These are phyloP conservation scores for Cerceris ruficornis DNA, from an alignment of 2,888 invertebrate species.

Conservation along the genomic window DNA sequence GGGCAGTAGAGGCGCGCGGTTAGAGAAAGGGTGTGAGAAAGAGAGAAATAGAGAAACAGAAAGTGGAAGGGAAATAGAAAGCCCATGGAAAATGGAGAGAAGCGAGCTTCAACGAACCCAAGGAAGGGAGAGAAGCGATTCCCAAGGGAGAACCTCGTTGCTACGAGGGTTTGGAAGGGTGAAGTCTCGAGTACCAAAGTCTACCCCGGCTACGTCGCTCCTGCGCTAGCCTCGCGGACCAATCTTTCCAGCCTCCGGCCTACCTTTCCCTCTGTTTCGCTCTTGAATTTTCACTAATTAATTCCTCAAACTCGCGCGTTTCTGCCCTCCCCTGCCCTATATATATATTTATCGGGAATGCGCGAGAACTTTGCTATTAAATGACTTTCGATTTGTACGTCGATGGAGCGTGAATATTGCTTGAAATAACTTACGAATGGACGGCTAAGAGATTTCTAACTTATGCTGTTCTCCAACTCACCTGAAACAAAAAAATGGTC, in stretches of 20 bases:
- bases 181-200: constrained; percentile 73
- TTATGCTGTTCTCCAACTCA: constrained; percentile 38
- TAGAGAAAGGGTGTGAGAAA: constrained; percentile 3
- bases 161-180: constrained; percentile 66
- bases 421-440: constrained; percentile 24
- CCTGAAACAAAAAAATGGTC: constrained; percentile 56
- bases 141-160: constrained; percentile 65
- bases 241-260: constrained; percentile 65
- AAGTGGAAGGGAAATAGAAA: constrained; percentile 20
- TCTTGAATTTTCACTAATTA: constrained; percentile 74
- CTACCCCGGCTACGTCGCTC: constrained; percentile 53
- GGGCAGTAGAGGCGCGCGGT: not conserved
- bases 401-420: constrained; percentile 29
- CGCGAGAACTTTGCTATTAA: constrained; percentile 14
- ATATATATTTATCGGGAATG: constrained; percentile 53
- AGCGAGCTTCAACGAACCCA: constrained; percentile 47
- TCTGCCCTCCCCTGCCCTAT: constrained; percentile 4
- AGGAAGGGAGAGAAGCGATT: constrained; percentile 32
- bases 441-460: not conserved
- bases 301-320: constrained; percentile 68
- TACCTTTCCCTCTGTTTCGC: constrained; percentile 57
- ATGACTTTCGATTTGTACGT: constrained; percentile 28
- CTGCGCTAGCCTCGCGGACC: constrained; percentile 55
- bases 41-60: constrained; percentile 28
- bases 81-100: constrained; percentile 50